Evolutionary conservation across 2,797 vertebrate species (phyloP).

Genomic region (Dipus sagitta): DNA sequence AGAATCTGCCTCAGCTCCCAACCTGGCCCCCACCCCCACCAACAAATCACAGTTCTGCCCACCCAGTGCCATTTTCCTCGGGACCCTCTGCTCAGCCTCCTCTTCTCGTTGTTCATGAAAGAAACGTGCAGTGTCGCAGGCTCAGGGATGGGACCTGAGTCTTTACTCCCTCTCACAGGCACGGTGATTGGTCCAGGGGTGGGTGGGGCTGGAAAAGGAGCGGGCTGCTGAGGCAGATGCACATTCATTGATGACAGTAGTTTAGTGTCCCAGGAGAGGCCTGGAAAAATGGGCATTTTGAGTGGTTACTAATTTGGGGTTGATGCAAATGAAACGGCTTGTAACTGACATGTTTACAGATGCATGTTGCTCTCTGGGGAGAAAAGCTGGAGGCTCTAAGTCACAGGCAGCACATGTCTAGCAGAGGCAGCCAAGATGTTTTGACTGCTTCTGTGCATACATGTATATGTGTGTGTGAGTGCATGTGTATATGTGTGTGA

Average conservation of each 20-base stretch:
- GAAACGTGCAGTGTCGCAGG: neutral
- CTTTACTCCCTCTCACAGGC: accelerated
- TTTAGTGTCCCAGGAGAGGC: neutral
- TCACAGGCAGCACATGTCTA: neutral
- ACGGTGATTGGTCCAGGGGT: neutral
- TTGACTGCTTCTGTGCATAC: neutral
- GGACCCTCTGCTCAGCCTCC: neutral
- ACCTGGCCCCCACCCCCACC: too few relatives aligned
- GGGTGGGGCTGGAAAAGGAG: neutral
- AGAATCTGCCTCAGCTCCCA: neutral
- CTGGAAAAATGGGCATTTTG: neutral
- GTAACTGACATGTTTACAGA: neutral
- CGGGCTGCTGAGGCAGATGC: too few relatives aligned
- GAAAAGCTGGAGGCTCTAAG: neutral
- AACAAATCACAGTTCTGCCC: accelerated
- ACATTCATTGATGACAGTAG: neutral
- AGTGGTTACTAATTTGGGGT: neutral
- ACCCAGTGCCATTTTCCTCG: neutral
- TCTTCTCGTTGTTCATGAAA: neutral
- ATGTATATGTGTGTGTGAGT: neutral
- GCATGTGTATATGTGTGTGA: neutral
- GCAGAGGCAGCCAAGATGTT: neutral
- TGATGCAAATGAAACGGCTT: neutral
- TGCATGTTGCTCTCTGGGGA: neutral
- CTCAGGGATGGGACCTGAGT: neutral